Evolutionary conservation across 2,888 invertebrate genomes (phyloP).

Genomic region (Aporophyla lueneburgensis): DNA sequence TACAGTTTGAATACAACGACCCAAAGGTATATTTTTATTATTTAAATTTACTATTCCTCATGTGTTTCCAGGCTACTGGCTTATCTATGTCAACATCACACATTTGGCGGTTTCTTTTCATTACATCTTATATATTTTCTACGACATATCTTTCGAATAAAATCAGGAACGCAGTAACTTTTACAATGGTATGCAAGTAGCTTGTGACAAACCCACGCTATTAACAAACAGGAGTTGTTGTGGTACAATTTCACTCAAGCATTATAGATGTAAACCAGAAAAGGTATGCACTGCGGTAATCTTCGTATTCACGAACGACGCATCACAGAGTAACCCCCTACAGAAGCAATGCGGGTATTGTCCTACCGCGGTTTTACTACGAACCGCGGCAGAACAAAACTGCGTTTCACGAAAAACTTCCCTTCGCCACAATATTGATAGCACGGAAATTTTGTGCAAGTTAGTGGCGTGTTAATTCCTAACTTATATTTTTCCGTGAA

Average conservation of each 20-base stretch:
- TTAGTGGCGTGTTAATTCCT: too few species aligned
- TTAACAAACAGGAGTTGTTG: neutral
- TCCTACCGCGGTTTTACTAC: too few species aligned
- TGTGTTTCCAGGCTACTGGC: neutral
- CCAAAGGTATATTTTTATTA: constrained; percentile 47
- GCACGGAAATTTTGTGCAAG: too few species aligned
- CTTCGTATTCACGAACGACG: neutral
- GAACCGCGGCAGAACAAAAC: too few species aligned
- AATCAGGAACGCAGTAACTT: neutral
- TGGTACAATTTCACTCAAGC: neutral
- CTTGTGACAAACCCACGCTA: neutral
- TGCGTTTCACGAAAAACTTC: too few species aligned
- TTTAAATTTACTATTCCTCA: neutral
- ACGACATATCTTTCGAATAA: neutral
- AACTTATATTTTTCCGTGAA: neutral
- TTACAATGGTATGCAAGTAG: too few species aligned
- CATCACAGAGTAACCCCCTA: neutral
- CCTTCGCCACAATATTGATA: too few species aligned
- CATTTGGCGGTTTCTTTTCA: neutral
- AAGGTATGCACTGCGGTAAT: neutral
- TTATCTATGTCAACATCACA: neutral
- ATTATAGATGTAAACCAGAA: neutral
- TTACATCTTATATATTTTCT: neutral
- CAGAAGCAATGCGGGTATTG: neutral
- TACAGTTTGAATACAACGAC: constrained; percentile 40